Evolutionary conservation across 2,888 invertebrate genomes (phyloP).

Genomic region (Sinotaia quadrata): DNA sequence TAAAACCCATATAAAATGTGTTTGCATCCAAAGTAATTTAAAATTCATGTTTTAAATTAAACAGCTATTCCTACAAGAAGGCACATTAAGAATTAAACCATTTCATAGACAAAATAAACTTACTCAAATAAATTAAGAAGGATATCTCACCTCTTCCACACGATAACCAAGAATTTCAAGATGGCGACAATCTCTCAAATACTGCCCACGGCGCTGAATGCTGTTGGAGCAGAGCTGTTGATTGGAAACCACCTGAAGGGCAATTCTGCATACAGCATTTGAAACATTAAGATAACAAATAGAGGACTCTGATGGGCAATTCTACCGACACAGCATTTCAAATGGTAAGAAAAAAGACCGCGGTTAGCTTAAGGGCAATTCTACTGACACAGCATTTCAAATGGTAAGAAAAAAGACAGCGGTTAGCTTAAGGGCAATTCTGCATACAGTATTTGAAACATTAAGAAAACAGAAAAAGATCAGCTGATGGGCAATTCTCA

Average conservation of each 20-base stretch:
- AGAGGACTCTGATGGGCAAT: too few species aligned
- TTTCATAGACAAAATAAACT: background rate
- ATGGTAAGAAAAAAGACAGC: too few species aligned
- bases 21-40: background rate
- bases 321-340: too few species aligned
- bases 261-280: too few species aligned
- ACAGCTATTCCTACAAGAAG: background rate
- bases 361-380: conserved; percentile 22
- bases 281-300: too few species aligned
- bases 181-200: conserved; percentile 22
- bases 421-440: conserved; percentile 25
- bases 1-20: too few species aligned
- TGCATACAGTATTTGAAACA: too few species aligned
- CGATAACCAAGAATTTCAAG: conserved; percentile 32
- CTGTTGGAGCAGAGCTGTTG: conserved; percentile 26
- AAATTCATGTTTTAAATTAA: background rate
- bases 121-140: background rate
- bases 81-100: background rate
- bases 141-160: conserved; percentile 27
- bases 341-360: too few species aligned
- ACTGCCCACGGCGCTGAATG: conserved; percentile 18
- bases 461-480: too few species aligned
- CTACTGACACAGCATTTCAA: too few species aligned
- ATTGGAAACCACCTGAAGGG: conserved; percentile 8
- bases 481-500: too few species aligned